phyloP scores from a whole-genome alignment of 2,888 invertebrate genomes.

The Eupithecia exiguata region DNA sequence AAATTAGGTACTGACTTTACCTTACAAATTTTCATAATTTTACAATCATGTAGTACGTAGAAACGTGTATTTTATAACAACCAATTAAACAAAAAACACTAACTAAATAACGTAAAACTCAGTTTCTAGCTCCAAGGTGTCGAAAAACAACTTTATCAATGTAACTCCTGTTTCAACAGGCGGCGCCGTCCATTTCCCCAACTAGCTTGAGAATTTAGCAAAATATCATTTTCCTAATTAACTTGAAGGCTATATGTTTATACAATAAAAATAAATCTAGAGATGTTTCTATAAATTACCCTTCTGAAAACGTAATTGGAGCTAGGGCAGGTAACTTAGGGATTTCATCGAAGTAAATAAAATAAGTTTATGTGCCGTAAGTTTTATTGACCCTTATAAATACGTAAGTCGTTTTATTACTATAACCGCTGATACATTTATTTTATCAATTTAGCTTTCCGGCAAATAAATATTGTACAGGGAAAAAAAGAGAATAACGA shows the following conservation, averaged over 20 bases:
- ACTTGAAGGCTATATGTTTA: slow-evolving; percentile 53
- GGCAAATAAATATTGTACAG: not conserved
- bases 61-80: not conserved
- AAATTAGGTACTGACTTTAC: too few relatives aligned
- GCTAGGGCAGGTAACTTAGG: slow-evolving; percentile 52
- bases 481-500: not conserved
- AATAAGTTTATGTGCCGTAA: slow-evolving; percentile 28
- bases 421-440: slow-evolving; percentile 22
- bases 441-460: slow-evolving; percentile 18
- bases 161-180: not conserved
- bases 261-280: slow-evolving; percentile 50
- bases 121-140: not conserved
- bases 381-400: slow-evolving; percentile 27
- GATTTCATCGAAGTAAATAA: slow-evolving; percentile 46
- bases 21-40: too few relatives aligned
- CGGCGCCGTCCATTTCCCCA: not conserved
- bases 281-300: slow-evolving; percentile 15
- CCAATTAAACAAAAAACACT: not conserved
- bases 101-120: not conserved
- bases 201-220: slow-evolving; percentile 18
- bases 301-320: slow-evolving; percentile 61
- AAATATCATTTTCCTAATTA: slow-evolving; percentile 63
- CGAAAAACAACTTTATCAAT: not conserved
- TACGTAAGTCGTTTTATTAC: slow-evolving; percentile 26
- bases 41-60: not conserved